Percentiles rank a stretch among this genome's conserved stretches.
These are phyloP conservation scores for Spicauda simplicius DNA, from an alignment of 2,888 invertebrate genomes.

Conservation along the genomic window DNA sequence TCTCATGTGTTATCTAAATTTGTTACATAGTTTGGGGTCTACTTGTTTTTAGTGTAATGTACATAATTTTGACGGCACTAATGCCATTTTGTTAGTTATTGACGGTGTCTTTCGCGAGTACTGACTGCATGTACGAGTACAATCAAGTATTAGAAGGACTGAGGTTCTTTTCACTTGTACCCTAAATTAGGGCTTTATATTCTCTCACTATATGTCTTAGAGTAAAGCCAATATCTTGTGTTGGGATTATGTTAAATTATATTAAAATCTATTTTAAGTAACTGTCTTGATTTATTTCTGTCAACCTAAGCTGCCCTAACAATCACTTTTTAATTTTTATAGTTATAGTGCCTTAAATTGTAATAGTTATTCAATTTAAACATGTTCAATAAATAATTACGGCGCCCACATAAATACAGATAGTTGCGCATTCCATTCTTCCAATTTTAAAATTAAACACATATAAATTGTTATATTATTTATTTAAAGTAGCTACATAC, in stretches of 20 bases:
- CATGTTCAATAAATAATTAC: too few species aligned
- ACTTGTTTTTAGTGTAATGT: conserved; percentile 25
- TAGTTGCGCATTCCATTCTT: too few species aligned
- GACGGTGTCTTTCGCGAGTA: conserved; percentile 35
- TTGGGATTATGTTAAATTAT: conserved; percentile 84
- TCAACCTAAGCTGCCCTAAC: background rate
- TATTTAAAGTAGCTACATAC: conserved; percentile 27
- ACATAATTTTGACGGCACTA: conserved; percentile 11
- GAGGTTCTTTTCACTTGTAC: conserved; percentile 82
- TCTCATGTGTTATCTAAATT: conserved; percentile 9
- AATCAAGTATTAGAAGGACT: conserved; percentile 82
- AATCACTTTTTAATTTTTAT: too few species aligned
- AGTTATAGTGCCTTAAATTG: too few species aligned
- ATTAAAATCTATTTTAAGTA: conserved; percentile 80
- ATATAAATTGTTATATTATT: conserved; percentile 38
- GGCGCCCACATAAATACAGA: too few species aligned
- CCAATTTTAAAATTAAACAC: background rate
- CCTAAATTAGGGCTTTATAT: conserved; percentile 84
- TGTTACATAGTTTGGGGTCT: conserved; percentile 31
- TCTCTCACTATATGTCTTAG: conserved; percentile 73
- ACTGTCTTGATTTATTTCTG: background rate
- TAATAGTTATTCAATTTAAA: too few species aligned
- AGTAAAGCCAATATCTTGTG: conserved; percentile 78
- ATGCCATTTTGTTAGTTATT: conserved; percentile 47
- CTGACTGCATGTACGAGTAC: conserved; percentile 44